Evolutionary conservation across 1,140 invertebrate genomes (phyloP).

Genomic region (Zaprionus davidi): DNA sequence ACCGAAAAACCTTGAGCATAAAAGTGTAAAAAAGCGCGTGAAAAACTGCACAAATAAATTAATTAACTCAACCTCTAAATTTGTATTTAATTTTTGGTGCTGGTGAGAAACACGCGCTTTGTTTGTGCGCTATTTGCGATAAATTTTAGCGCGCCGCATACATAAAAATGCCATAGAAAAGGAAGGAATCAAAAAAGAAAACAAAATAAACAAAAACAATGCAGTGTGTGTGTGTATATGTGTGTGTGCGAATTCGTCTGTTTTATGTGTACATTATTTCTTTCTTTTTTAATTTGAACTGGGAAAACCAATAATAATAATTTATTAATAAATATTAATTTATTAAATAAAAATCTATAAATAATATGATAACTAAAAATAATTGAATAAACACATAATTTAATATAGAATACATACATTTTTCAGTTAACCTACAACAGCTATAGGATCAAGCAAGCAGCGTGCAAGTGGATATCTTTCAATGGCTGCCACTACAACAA

Average conservation of each 20-base stretch:
- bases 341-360: neutral
- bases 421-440: slow-evolving; percentile 36
- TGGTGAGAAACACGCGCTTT: slow-evolving; percentile 45
- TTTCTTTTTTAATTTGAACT: slow-evolving; percentile 29
- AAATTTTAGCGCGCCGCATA: slow-evolving; percentile 44
- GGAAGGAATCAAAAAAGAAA: slow-evolving; percentile 38
- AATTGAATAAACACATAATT: slow-evolving; percentile 9
- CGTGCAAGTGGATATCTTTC: slow-evolving; percentile 72
- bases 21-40: slow-evolving; percentile 46
- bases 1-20: slow-evolving; percentile 66
- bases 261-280: slow-evolving; percentile 6
- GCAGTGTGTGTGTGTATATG: slow-evolving; percentile 4
- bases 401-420: neutral
- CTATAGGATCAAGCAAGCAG: slow-evolving; percentile 25
- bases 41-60: slow-evolving; percentile 58
- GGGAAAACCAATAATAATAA: slow-evolving; percentile 12
- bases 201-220: slow-evolving; percentile 56
- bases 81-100: slow-evolving; percentile 10
- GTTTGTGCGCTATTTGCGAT: slow-evolving; percentile 35
- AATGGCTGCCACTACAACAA: slow-evolving; percentile 79
- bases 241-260: slow-evolving; percentile 5
- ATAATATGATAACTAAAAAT: neutral
- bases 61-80: slow-evolving; percentile 26
- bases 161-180: slow-evolving; percentile 36
- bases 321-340: neutral